Base-by-base conservation (phyloP, 1,140 invertebrate species). In the Drosophila equinoxialis region DNA sequence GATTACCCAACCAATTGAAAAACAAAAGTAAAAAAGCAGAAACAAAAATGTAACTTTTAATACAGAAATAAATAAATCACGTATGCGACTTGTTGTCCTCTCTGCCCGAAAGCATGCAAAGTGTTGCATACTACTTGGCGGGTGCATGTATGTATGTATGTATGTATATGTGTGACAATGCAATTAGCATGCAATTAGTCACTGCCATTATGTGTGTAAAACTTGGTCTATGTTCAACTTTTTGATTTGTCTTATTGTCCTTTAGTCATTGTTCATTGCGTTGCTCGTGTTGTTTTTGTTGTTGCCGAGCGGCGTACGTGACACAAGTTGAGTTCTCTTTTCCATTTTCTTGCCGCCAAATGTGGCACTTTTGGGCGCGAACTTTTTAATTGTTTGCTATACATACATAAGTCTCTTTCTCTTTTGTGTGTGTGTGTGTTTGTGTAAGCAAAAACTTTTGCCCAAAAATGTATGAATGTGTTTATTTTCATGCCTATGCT, bases 171-270 rank as follows among this genome's bases (percentile, higher is more conserved):
- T 75, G 45, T 65, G 26, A 35, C 41, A 42, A 58, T 66, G 77
- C 79, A 87, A 87, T 87, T 87, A 87, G 79, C 76, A 83, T 74
- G 79, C 81, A 79, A 83, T 87, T 82, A 87, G 71, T 74, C 45
- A 74, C 51, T 65, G 42, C 62, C 42, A 51, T 65, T 63, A 57
- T 68, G 42, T 65, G 66, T 41, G 59, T 68, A 64, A 72, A 74
- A 79, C 64, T 75, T 71, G 64, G 67, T 68, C 65, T 63, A 59
- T 64, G 45, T 45, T 67, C 68, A 87, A 87, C 76, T 87, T 87
- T 81, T 77, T 87, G 83, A 83, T 87, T 87, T 87, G 79, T 89
- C 69, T 83, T 80, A 80, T 87, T 83, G 79, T 87, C 71, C 82
- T 68, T 62, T 65, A 6, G 67, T 45, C 81, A 61, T 42, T 14